A percentile compares a stretch with the other conserved stretches of the same genome.
Evolutionary conservation across 2,797 vertebrate genomes (phyloP).

Genomic region (Merluccius polli): DNA sequence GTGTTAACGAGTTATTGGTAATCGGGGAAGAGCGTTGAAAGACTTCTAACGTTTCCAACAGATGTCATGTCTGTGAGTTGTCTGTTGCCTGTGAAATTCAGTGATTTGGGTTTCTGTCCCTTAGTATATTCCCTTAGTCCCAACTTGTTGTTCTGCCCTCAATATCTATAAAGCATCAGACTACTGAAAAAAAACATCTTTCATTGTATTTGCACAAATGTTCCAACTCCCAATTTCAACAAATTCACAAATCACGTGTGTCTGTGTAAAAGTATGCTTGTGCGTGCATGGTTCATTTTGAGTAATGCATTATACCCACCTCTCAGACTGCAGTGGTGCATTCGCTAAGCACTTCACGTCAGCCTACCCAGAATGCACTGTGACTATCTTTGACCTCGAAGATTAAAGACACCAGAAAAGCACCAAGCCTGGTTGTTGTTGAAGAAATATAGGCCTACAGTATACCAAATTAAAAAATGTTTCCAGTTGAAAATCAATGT

Average conservation of each 20-base stretch:
- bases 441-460: too few species aligned
- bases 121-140: background rate
- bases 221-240: too few species aligned
- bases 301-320: conserved; percentile 16
- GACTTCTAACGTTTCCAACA: too few species aligned
- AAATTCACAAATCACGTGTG: too few species aligned
- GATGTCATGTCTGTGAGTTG: background rate
- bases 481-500: too few species aligned
- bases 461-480: too few species aligned
- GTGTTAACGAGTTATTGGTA: too few species aligned
- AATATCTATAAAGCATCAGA: background rate
- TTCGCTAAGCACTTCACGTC: conserved; percentile 78
- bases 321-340: conserved; percentile 83
- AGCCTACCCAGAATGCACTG: conserved; percentile 74
- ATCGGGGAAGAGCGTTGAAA: too few species aligned
- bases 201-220: background rate
- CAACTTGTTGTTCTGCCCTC: background rate
- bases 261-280: background rate
- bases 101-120: too few species aligned
- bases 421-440: too few species aligned
- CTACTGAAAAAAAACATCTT: background rate
- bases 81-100: too few species aligned
- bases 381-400: conserved; percentile 86
- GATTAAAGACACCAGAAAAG: too few species aligned
- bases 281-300: background rate